These are phyloP conservation scores for Phrynocephalus forsythii DNA, from an alignment of 2,797 vertebrate species.

Conservation along the genomic window DNA sequence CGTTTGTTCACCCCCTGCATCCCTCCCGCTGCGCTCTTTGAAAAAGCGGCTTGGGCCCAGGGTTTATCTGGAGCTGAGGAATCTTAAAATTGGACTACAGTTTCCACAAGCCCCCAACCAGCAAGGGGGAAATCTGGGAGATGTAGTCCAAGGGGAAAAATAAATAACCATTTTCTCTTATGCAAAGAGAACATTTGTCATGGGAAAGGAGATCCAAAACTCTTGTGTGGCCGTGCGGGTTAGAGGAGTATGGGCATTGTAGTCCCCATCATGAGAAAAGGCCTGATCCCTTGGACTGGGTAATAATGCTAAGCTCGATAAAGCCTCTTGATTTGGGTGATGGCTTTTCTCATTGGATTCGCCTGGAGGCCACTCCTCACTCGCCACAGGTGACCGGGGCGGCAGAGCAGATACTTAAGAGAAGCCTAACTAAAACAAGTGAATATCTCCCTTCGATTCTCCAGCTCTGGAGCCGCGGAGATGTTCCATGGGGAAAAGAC, in stretches of 20 bases:
- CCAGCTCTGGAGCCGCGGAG: not conserved
- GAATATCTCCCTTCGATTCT: not conserved
- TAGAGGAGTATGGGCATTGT: no score
- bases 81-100: no score
- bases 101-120: not conserved
- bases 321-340: not conserved
- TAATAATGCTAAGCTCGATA: no score
- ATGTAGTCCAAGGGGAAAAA: no score
- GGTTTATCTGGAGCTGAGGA: not conserved
- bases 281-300: no score
- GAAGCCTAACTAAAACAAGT: not conserved
- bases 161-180: no score
- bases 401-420: not conserved
- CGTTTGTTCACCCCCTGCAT: no score
- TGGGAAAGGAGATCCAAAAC: not conserved
- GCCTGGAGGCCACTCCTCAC: not conserved
- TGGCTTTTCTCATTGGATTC: not conserved
- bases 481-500: not conserved
- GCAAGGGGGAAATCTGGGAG: no score
- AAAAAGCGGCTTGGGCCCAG: not conserved
- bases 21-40: not conserved
- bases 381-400: not conserved
- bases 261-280: no score
- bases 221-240: no score
- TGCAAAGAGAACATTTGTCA: not conserved